Base-by-base conservation (phyloP, 2,797 vertebrate species). In the Nyctibius grandis region DNA sequence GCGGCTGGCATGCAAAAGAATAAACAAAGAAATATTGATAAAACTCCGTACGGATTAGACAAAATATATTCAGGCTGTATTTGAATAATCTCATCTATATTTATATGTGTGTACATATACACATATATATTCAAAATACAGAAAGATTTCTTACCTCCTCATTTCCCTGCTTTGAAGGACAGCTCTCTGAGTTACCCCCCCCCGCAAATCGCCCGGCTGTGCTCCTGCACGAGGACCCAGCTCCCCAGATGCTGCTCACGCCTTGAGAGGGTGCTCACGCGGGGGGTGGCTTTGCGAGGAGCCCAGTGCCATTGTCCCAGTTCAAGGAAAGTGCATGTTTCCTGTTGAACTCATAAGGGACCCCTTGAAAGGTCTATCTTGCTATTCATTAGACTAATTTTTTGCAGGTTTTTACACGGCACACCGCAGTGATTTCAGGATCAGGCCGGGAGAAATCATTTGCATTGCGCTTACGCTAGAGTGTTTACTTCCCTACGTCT, bases 11-110 rank as follows among this genome's bases (percentile, higher is more conserved):
- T 93, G 88, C 94, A 96, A 92, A 92, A 95, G 94, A 97, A 97
- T 97, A 97, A 98, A 97, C 96, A 97, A 97, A 97, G 97, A 97
- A 98, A 97, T 97, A 98, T 95, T 98, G 97, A 97, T 96, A 97
- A 97, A 96, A 94, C 85, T 91, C 84, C 96, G 89, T 94, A 92
- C 86, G 93, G 96, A 98, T 97, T 97, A 98, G 88, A 69, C 92
- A 97, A 97, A 97, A 98, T 97, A 97, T 97, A 98, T 97, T 96
- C 95, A 96, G 65, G 47, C 77, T 96, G 91, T 54, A 98, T 97
- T 98, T 98, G 97, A 98, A 98, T 98, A 98, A 94, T 96, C 96
- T 96, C 89, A 94, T 96, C 88, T 96, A 92, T 91, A 96, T 93
- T 94, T 95, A 97, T 97, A 91, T 95, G 67, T 95, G 77, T 94